These are phyloP conservation scores for Sisyra terminalis DNA, from an alignment of 2,888 invertebrate species.

Conservation along the genomic window DNA sequence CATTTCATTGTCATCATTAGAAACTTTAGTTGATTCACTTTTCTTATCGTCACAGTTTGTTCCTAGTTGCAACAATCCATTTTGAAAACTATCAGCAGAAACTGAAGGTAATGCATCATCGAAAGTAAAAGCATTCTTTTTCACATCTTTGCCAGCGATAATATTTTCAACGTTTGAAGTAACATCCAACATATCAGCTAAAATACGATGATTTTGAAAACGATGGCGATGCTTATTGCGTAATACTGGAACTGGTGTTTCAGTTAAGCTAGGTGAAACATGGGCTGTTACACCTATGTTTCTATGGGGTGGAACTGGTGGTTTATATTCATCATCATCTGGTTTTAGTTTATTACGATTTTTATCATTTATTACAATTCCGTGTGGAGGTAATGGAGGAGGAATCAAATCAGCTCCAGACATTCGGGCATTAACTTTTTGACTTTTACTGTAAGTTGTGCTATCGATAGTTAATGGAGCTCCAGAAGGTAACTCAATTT, in stretches of 20 bases:
- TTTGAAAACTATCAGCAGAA: conserved; percentile 26
- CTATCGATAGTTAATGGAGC: conserved; percentile 35
- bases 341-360: conserved; percentile 14
- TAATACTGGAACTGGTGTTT: conserved; percentile 5
- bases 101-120: conserved; percentile 17
- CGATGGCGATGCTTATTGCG: conserved; percentile 28
- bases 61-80: conserved; percentile 24
- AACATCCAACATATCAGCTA: conserved; percentile 14
- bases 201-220: conserved; percentile 23
- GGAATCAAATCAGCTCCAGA: conserved; percentile 26
- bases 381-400: conserved; percentile 35
- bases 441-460: conserved; percentile 55
- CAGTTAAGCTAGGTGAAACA: conserved; percentile 19
- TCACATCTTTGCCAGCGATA: neutral
- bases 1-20: conserved; percentile 32
- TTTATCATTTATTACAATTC: conserved; percentile 16
- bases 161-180: neutral
- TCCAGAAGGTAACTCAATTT: conserved; percentile 45
- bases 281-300: conserved; percentile 46
- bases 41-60: conserved; percentile 25
- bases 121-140: conserved; percentile 8
- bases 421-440: conserved; percentile 13
- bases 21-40: conserved; percentile 28
- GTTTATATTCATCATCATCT: conserved; percentile 52
- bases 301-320: conserved; percentile 78